Evolutionary conservation across 2,113 vertebrate genomes (phyloP).

Genomic region (Cranoglanis bouderius): DNA sequence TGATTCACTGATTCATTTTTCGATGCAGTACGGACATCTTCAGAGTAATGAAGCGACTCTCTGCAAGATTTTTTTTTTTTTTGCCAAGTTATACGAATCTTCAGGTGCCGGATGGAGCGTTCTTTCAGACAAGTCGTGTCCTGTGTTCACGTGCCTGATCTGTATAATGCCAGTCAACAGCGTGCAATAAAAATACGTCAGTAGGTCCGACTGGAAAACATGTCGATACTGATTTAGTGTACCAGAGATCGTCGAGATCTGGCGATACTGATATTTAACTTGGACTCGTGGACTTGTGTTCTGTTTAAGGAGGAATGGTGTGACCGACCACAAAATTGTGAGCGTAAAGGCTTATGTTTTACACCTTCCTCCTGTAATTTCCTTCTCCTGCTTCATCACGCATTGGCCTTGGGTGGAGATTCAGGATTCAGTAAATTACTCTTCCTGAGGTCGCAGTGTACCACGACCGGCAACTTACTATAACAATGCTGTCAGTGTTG

Average conservation of each 20-base stretch:
- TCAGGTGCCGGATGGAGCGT: background rate
- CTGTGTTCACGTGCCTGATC: background rate
- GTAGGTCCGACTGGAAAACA: background rate
- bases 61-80: background rate
- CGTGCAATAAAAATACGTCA: background rate
- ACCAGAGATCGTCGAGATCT: background rate
- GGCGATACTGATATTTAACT: background rate
- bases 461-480: background rate
- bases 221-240: background rate
- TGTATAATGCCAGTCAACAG: background rate
- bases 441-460: background rate
- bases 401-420: slow-evolving; percentile 39
- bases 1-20: too few species aligned
- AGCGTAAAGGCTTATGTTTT: background rate
- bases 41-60: background rate
- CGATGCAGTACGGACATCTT: too few species aligned
- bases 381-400: background rate
- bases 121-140: background rate
- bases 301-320: background rate
- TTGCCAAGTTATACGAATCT: background rate
- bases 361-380: background rate
- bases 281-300: too few species aligned
- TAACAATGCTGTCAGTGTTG: slow-evolving; percentile 22
- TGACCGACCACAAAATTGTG: background rate
- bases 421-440: slow-evolving; percentile 32